These are phyloP conservation scores for Phasianus colchicus DNA, from an alignment of 2,113 vertebrate species.

Conservation along the genomic window DNA sequence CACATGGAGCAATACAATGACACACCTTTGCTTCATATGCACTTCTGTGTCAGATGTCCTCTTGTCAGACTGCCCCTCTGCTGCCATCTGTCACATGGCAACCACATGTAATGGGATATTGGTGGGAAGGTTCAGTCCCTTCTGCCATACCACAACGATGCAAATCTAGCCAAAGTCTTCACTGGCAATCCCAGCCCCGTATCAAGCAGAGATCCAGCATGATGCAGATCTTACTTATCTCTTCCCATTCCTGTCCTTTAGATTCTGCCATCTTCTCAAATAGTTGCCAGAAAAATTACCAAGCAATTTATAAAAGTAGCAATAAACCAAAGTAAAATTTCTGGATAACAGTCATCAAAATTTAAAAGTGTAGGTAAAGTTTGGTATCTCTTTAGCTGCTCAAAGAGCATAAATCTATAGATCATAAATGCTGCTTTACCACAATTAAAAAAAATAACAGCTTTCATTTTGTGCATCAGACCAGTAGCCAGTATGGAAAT, in stretches of 20 bases:
- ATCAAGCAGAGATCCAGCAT: background rate
- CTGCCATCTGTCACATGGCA: too few species aligned
- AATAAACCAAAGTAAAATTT: background rate
- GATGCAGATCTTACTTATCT: background rate
- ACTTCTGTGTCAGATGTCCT: too few species aligned
- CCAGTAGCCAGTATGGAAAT: background rate
- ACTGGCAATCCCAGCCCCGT: background rate
- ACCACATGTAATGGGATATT: too few species aligned
- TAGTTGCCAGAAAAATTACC: background rate
- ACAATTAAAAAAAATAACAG: background rate
- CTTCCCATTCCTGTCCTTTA: background rate
- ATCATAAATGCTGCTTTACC: background rate
- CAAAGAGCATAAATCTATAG: accelerated
- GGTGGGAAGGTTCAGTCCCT: too few species aligned
- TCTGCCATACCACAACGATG: background rate
- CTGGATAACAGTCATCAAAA: background rate
- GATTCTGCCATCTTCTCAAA: background rate
- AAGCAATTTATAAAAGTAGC: background rate
- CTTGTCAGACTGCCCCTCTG: too few species aligned
- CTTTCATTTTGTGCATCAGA: background rate
- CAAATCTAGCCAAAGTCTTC: background rate
- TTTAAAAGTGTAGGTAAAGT: background rate
- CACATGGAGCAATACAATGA: too few species aligned
- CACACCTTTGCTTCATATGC: too few species aligned
- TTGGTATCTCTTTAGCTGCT: background rate